Evolutionary conservation across 2,113 vertebrate genomes (phyloP).

Genomic region (Spermophilus dauricus): DNA sequence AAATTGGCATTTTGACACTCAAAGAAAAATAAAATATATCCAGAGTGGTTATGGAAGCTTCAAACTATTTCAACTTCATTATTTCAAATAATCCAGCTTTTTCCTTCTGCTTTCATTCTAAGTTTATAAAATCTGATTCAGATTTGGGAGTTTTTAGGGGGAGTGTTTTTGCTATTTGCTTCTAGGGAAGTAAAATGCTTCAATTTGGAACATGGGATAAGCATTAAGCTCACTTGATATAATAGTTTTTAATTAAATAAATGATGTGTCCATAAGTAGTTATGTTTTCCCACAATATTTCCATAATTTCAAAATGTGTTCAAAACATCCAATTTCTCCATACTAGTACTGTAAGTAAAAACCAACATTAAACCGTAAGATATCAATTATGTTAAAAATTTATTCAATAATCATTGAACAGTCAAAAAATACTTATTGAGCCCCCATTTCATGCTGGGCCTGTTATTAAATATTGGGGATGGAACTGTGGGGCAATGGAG

Average conservation of each 20-base stretch:
- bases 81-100: neutral
- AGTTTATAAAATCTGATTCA: conserved; percentile 22
- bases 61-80: neutral
- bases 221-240: neutral
- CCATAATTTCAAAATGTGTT: neutral
- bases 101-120: conserved; percentile 1
- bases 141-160: neutral
- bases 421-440: neutral
- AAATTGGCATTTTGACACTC: conserved; percentile 38
- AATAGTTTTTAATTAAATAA: neutral
- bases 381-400: neutral
- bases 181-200: neutral
- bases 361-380: neutral
- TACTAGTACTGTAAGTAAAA: neutral
- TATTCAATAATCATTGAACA: neutral
- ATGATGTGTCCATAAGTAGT: neutral
- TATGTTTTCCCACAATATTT: neutral
- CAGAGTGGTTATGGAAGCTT: neutral
- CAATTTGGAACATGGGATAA: neutral
- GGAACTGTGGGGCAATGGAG: fast-evolving
- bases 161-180: neutral
- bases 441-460: neutral
- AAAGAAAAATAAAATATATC: neutral
- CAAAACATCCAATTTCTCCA: neutral
- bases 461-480: neutral